Base-by-base conservation (phyloP, 2,113 vertebrate genomes). In the Cranoglanis bouderius region DNA sequence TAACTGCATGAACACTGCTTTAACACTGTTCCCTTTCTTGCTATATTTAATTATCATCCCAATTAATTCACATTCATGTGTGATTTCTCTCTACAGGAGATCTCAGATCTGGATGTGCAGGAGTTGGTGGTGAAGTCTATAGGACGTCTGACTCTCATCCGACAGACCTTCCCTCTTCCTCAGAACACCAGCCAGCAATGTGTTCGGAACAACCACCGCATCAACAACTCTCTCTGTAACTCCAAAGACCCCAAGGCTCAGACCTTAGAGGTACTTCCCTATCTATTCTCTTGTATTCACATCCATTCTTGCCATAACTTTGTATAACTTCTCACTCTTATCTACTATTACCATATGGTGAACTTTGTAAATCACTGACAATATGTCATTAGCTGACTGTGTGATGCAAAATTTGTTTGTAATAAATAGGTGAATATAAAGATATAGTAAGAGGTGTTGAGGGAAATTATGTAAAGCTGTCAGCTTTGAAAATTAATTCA, bases 81-180 rank as follows among this genome's bases (percentile, higher is more conserved):
- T 40, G 55, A 83, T 43, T 59, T 35, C 77, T 46, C 26, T 55
- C 88, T 88, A 83, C 90, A 99, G 98, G 98, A 99, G 93, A 98
- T 99, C 93, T 97, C 95, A 1, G 98, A 99, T 90, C 93, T 96
- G 87, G 98, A 99, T 70, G 94, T 99, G 80, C 98, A 99, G 93
- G 98, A 99, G 90, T 94, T 99, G 87, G 98, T 99, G 89, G 96
- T 98, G 96, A 98, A 98, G 94, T 99, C 98, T 18, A 98, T 99
- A 49, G 98, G 98, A 81, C 97, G 98, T 90, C 92, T 99, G 93
- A 99, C 98, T 3, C 94, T 99, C 93, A 96, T 99, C 92, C 96
- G 98, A 0, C 98, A 99, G 95, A 97, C 96, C 0, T 99, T 99
- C 94, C 98, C 97, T 70, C 95, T 98, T 82, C 96, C 98, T n/a